Evolutionary conservation across 2,113 vertebrate species (phyloP).

Genomic region (Nannobrachium achirus): DNA sequence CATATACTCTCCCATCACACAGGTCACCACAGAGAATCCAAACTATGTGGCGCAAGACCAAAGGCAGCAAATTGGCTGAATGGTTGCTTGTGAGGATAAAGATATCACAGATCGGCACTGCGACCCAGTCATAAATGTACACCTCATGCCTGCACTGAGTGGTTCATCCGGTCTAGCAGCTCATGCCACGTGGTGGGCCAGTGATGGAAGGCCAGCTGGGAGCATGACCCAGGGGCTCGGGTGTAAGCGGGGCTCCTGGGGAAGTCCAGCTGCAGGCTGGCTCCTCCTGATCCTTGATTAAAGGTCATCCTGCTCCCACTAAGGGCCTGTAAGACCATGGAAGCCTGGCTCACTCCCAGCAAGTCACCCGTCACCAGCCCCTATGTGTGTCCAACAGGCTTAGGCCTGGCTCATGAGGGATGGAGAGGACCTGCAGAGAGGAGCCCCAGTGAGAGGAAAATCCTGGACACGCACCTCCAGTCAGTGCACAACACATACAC

Average conservation of each 20-base stretch:
- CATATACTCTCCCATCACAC: too few species aligned
- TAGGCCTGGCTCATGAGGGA: conserved; percentile 73
- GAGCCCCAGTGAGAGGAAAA: conserved; percentile 68
- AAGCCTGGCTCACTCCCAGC: conserved; percentile 61
- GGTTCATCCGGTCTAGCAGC: conserved; percentile 57
- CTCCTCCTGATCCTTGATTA: conserved; percentile 78
- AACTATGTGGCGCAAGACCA: too few species aligned
- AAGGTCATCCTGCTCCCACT: conserved; percentile 75
- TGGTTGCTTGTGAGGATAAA: too few species aligned
- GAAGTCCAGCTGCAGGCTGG: conserved; percentile 66
- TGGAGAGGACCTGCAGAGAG: conserved; percentile 69
- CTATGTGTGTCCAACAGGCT: conserved; percentile 85
- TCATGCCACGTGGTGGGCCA: conserved; percentile 23
- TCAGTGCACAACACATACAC: conserved; percentile 20
- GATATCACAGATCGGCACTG: conserved; percentile 35
- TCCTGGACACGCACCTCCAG: conserved; percentile 54
- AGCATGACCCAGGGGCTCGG: conserved; percentile 56
- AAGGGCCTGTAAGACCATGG: conserved; percentile 76
- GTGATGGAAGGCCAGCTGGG: conserved; percentile 51
- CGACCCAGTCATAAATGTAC: conserved; percentile 55
- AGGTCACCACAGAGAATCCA: too few species aligned
- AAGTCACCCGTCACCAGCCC: conserved; percentile 60
- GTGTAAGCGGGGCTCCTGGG: conserved; percentile 52
- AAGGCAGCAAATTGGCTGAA: too few species aligned
- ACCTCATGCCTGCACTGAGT: conserved; percentile 66